Conservation (phyloP, 1,140 invertebrate species). For the Tetragonula clypearis region DNA sequence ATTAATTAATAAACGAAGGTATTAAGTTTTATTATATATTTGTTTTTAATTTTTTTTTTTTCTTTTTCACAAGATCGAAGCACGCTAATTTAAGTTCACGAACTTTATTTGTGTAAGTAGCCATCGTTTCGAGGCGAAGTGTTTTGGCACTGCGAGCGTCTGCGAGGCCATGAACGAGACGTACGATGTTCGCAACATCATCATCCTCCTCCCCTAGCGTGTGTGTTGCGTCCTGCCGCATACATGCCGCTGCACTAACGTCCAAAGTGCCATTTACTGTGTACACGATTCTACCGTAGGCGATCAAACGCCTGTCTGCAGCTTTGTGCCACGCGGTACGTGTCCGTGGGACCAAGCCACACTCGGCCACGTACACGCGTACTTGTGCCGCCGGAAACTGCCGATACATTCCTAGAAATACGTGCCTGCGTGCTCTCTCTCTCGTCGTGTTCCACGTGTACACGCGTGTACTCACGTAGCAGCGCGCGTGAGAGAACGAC, state of each 20-base stretch:
- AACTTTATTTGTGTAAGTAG: no score
- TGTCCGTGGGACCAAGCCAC: conserved; percentile 14
- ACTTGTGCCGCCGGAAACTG: neutral
- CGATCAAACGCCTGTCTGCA: conserved; percentile 30
- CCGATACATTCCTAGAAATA: neutral
- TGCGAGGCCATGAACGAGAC: neutral
- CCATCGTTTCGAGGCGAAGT: neutral
- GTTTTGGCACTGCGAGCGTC: neutral
- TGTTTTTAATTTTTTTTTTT: no score
- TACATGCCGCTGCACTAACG: conserved; percentile 18
- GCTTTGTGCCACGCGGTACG: conserved; percentile 6
- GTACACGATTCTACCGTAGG: conserved; percentile 30
- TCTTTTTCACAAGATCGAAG: no score
- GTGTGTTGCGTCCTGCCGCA: neutral
- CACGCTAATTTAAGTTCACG: no score
- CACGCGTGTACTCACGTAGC: no score
- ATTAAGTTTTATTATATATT: no score
- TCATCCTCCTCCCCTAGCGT: neutral
- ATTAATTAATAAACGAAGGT: no score
- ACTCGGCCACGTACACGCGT: neutral
- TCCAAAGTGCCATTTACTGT: conserved; percentile 35
- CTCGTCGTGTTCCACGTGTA: no score
- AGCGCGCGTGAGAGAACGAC: no score
- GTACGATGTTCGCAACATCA: conserved; percentile 5
- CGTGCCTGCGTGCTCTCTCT: neutral